Base-by-base conservation (phyloP, 2,113 vertebrate genomes). In the Brevimyrus niger region DNA sequence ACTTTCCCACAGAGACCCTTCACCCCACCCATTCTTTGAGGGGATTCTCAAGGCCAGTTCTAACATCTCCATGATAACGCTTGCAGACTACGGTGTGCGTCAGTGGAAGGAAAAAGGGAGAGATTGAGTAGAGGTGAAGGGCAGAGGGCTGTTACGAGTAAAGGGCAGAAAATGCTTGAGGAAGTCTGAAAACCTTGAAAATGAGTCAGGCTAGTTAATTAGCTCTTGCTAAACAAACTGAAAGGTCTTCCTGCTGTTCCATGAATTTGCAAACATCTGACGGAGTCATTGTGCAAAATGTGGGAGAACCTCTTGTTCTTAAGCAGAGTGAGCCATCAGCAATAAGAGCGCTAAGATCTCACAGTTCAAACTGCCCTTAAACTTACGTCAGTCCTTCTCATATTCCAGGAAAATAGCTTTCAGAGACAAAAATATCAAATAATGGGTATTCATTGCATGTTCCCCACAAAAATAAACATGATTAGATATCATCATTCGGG, bases 1-100 rank as follows among this genome's bases (percentile, higher is more conserved):
- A 92, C 93, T 93, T 95, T 95, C 95, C 95, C 94, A 95, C 94
- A 93, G 94, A 86, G 94, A 94, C 90, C 92, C 91, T 92, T 92
- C 93, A 91, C 90, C 91, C 93, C 93, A 80, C 76, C 92, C 91
- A 93, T 96, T 96, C 91, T 93, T 89, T 90, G 65, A 91, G 89
- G 89, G 94, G 92, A 95, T 95, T 95, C 94, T 94, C 93, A 0
- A 47, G 89, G 92, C 92, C 35, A 88, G 90, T 93, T 92, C 90
- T 87, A 86, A 91, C 91, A 94, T 95, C 92, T 92, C 95, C 94
- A 95, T 95, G 94, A 92, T 93, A 94, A 96, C 95, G 47, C 91
- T 87, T 92, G 90, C 92, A 92, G 92, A 88, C 90, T 87, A 88
- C 87, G 90, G 92, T 93, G 91, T 91, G 93, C 92, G 90, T 91